Percentiles rank a stretch among this genome's conserved stretches.
Conservation (phyloP, 2,797 vertebrate genomes). For the Pseudochirops corinnae region DNA sequence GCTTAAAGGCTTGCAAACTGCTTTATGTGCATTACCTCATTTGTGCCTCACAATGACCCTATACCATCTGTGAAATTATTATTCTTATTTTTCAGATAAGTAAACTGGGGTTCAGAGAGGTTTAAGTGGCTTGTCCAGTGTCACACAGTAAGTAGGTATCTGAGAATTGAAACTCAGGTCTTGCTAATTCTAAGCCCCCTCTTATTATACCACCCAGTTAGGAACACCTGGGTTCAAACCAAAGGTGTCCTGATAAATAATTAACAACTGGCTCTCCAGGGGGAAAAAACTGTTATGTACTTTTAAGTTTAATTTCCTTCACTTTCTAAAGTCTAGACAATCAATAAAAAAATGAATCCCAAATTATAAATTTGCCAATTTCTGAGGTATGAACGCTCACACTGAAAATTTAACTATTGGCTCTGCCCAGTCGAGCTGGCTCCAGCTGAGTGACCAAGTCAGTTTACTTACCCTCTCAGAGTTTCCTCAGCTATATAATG, state of each 20-base stretch:
- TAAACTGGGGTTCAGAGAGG: background rate
- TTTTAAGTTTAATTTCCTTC: background rate
- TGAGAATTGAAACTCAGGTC: background rate
- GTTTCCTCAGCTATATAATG: background rate
- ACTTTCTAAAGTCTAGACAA: background rate
- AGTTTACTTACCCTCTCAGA: background rate
- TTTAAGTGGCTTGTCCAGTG: background rate
- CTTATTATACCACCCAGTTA: background rate
- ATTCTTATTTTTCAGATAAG: background rate
- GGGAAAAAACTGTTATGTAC: no score
- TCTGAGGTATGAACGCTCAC: background rate
- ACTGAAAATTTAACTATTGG: background rate
- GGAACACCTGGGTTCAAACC: background rate
- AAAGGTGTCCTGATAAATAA: background rate
- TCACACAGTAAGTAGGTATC: background rate
- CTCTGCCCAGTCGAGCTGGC: background rate
- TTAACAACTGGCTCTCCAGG: background rate
- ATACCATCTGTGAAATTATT: background rate
- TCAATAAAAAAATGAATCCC: background rate
- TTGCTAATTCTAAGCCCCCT: background rate
- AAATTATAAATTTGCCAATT: background rate
- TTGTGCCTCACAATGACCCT: background rate
- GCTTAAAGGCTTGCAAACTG: background rate
- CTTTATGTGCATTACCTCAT: background rate
- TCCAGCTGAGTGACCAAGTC: background rate